Evolutionary conservation across 1,140 invertebrate species (phyloP).

Genomic region (Argopecten irradians): DNA sequence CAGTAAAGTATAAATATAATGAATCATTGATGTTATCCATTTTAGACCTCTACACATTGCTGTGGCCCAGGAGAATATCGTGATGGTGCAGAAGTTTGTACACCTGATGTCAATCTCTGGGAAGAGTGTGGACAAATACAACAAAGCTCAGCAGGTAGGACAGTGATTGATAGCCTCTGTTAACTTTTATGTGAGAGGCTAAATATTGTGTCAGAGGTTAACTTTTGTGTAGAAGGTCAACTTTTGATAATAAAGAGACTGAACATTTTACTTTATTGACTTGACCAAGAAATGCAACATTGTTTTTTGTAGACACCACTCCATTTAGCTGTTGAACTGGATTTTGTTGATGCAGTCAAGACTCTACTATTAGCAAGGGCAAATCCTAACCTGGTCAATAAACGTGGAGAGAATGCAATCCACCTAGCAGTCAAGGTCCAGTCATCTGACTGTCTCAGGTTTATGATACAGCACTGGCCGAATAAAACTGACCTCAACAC

Average conservation of each 20-base stretch:
- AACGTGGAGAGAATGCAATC: slow-evolving; percentile 57
- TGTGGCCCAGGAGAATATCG: slow-evolving; percentile 67
- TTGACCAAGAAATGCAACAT: background rate
- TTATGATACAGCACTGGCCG: slow-evolving; percentile 51
- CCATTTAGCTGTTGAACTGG: slow-evolving; percentile 64
- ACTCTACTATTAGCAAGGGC: slow-evolving; percentile 58
- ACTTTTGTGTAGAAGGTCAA: background rate
- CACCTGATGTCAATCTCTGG: slow-evolving; percentile 64
- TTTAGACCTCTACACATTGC: slow-evolving; percentile 71
- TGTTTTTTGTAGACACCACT: slow-evolving; percentile 62
- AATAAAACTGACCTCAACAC: slow-evolving; percentile 55
- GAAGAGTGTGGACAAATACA: slow-evolving; percentile 66
- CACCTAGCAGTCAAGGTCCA: slow-evolving; percentile 63
- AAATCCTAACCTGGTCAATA: slow-evolving; percentile 62
- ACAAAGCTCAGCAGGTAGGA: slow-evolving; percentile 67
- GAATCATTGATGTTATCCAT: background rate
- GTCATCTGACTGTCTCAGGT: slow-evolving; percentile 46
- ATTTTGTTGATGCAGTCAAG: slow-evolving; percentile 56
- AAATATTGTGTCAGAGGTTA: background rate
- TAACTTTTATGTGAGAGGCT: background rate
- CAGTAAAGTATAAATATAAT: no score
- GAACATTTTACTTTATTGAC: background rate
- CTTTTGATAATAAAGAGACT: background rate
- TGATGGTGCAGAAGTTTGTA: slow-evolving; percentile 67
- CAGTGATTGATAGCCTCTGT: background rate